These are phyloP conservation scores for Darevskia mixta DNA, from an alignment of 2,797 vertebrate species.

Conservation along the genomic window DNA sequence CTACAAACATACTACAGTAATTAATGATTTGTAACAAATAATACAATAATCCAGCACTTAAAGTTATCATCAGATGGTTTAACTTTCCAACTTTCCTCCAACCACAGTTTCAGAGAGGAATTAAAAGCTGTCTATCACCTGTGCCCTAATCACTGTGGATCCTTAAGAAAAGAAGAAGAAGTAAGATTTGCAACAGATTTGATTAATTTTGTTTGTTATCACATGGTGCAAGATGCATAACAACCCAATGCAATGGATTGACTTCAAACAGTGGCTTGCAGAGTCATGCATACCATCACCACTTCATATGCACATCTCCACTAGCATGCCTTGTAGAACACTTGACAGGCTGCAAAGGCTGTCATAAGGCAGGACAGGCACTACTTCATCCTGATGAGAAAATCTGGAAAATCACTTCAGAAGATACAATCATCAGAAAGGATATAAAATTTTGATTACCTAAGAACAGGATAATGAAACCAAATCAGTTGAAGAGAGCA, in stretches of 20 bases:
- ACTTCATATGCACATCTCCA: background rate
- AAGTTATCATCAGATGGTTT: background rate
- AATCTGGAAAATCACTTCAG: slow-evolving; percentile 11
- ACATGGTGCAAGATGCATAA: background rate
- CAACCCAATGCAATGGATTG: background rate
- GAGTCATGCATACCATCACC: background rate
- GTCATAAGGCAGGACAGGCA: background rate
- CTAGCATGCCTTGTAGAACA: background rate
- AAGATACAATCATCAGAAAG: background rate
- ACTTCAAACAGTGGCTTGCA: background rate
- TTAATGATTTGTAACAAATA: background rate
- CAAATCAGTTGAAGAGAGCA: background rate
- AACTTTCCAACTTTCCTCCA: background rate
- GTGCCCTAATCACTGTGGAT: background rate
- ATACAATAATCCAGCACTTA: background rate
- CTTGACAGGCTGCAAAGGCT: background rate
- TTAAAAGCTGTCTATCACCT: background rate
- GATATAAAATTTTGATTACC: slow-evolving; percentile 13
- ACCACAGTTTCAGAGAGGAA: background rate
- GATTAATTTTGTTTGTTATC: background rate
- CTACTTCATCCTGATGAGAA: background rate
- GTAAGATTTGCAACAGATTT: background rate
- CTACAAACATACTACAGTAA: background rate
- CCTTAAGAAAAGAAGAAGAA: too few relatives aligned
- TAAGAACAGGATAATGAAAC: background rate